Conservation (phyloP, 2,797 vertebrate species). For the Falco biarmicus region DNA sequence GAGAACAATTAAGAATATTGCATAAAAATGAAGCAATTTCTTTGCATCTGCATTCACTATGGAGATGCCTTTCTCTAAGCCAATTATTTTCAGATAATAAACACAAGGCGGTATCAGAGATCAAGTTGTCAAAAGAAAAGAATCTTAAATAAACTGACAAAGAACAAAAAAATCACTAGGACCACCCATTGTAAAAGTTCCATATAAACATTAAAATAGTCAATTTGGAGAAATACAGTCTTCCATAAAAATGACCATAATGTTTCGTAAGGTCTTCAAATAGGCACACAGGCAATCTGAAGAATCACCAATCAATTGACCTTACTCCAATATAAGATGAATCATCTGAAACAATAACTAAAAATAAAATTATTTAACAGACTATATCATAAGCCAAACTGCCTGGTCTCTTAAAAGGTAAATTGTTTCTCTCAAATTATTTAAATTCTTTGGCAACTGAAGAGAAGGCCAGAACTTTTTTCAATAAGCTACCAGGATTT, state of each 20-base stretch:
- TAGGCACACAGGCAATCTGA: neutral
- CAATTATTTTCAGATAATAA: slow-evolving; percentile 68
- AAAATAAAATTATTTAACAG: neutral
- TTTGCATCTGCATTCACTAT: slow-evolving; percentile 60
- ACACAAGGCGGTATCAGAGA: slow-evolving; percentile 46
- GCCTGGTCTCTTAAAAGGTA: neutral
- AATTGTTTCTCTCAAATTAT: neutral
- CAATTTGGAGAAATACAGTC: neutral
- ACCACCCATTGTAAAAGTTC: slow-evolving; percentile 8
- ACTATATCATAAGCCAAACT: neutral
- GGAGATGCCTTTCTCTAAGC: slow-evolving; percentile 51
- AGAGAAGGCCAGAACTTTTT: neutral
- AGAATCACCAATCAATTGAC: neutral
- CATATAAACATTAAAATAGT: slow-evolving; percentile 10
- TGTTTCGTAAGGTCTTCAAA: neutral
- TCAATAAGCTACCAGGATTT: neutral
- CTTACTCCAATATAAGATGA: neutral
- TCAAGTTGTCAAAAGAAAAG: slow-evolving; percentile 54
- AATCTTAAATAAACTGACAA: slow-evolving; percentile 23
- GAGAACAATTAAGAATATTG: slow-evolving; percentile 65
- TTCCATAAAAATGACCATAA: neutral
- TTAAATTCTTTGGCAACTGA: neutral
- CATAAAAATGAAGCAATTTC: slow-evolving; percentile 66
- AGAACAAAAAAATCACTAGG: neutral
- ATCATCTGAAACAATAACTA: neutral